Percentiles rank a stretch among this genome's conserved stretches.
Evolutionary conservation across 1,140 invertebrate genomes (phyloP).

Genomic region (Drosophila gunungcola): DNA sequence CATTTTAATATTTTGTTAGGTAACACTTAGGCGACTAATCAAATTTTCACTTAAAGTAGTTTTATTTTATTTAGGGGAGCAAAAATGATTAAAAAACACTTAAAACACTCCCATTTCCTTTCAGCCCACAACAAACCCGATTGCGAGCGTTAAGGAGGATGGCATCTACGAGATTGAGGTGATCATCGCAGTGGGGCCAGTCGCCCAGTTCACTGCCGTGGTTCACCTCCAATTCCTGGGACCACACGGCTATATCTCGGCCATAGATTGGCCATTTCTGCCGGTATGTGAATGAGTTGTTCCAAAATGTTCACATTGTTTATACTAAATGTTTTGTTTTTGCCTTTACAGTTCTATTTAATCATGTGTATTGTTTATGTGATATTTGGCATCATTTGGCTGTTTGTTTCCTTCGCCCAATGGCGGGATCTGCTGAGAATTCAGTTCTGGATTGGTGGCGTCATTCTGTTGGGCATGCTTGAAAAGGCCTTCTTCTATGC

Average conservation of each 20-base stretch:
- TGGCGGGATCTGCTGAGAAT: conserved; percentile 96
- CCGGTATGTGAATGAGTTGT: conserved; percentile 85
- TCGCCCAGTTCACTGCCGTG: conserved; percentile 84
- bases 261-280: conserved; percentile 90
- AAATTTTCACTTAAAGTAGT: neutral
- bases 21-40: conserved; percentile 2
- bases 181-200: conserved; percentile 59
- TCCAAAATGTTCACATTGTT: neutral
- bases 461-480: conserved; percentile 94
- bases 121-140: conserved; percentile 78
- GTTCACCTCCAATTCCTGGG: conserved; percentile 89
- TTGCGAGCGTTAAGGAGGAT: conserved; percentile 85
- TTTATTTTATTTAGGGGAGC: neutral
- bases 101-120: conserved; percentile 4
- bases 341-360: conserved; percentile 91
- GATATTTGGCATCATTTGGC: conserved; percentile 92
- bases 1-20: neutral
- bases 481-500: conserved; percentile 96
- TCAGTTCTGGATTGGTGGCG: conserved; percentile 97
- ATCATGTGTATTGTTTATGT: conserved; percentile 95
- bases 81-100: no score
- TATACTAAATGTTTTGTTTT: neutral
- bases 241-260: conserved; percentile 90
- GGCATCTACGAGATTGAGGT: conserved; percentile 86
- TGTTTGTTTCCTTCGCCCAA: conserved; percentile 92